Conservation (phyloP, 2,888 invertebrate species). For the Ectropis crepuscularia region DNA sequence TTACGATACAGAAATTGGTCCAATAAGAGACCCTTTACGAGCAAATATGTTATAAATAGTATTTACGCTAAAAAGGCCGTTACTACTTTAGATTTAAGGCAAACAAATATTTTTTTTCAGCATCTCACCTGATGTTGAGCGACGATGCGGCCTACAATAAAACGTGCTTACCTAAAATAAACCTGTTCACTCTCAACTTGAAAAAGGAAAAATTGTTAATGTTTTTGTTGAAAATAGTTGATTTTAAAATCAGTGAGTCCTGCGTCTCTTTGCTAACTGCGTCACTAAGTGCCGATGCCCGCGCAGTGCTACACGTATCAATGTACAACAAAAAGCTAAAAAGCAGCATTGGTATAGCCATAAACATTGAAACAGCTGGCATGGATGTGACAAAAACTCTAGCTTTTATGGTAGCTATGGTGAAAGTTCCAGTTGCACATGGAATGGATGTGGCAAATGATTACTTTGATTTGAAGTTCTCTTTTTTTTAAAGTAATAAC, state of each 20-base stretch:
- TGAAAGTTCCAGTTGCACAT: slow-evolving; percentile 14
- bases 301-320: slow-evolving; percentile 27
- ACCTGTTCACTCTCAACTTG: too few species aligned
- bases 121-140: too few species aligned
- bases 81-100: too few species aligned
- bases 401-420: slow-evolving; percentile 57
- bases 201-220: too few species aligned
- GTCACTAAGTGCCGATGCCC: background rate
- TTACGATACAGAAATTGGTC: too few species aligned
- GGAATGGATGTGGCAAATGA: slow-evolving; percentile 42
- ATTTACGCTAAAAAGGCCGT: too few species aligned
- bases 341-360: slow-evolving; percentile 46
- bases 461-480: background rate
- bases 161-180: too few species aligned
- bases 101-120: too few species aligned
- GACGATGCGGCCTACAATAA: too few species aligned
- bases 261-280: background rate
- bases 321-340: slow-evolving; percentile 37
- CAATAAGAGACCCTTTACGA: too few species aligned
- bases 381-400: slow-evolving; percentile 71
- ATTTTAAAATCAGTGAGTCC: background rate
- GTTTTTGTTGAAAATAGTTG: too few species aligned
- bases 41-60: too few species aligned
- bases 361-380: slow-evolving; percentile 73
- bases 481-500: background rate